Evolutionary conservation across 2,113 vertebrate genomes (phyloP), one percentile per base, ranked within the genome.

Genomic region (Hemichromis elongatus): DNA sequence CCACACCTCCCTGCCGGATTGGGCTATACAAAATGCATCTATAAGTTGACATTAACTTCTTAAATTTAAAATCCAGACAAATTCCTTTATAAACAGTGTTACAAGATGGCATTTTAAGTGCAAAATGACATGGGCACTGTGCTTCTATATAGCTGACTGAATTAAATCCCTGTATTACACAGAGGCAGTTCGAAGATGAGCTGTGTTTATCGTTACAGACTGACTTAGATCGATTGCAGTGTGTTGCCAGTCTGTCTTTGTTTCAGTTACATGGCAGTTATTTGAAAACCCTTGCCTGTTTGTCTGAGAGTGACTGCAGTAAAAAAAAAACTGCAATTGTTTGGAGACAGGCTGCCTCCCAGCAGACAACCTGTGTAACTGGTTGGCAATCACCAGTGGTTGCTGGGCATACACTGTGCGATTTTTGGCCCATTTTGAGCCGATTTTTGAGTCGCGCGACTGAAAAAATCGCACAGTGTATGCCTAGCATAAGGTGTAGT

Each of bases 141-240:
- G 33, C 33, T 66, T 66, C 33, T 40, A 13, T 40, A 66, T 66
- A 66, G 19, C 33, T 66, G 33, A 0, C 61, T 37, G 33, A 66
- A 33, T 8, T 66, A 19, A 66, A 66, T 66, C 4, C 19, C 19
- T 21, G 33, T 37, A 66, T 37, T 66, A 35, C 59, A 37, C 33
- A 33, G 33, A 63, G 33, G 33, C 59, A 37, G 19, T 63, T 63
- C 3, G 2, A 35, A 61, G 57, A 61, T 61, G 9, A 61, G 30
- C 57, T n/a, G 57, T 30, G 18, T 18, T 61, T 61, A 61, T 61
- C 2, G 0, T 0, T 6, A 0, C n/a, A 37, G 59, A 66, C 33
- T 1, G 6, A 66, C 37, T 66, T 33, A 21, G 59, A 66, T 33
- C 37, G 33, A 63, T 0, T 37, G 59, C 19, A 63, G 33, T 37